Conservation (phyloP, 2,888 invertebrate genomes). For the Melinaea marsaeus region DNA sequence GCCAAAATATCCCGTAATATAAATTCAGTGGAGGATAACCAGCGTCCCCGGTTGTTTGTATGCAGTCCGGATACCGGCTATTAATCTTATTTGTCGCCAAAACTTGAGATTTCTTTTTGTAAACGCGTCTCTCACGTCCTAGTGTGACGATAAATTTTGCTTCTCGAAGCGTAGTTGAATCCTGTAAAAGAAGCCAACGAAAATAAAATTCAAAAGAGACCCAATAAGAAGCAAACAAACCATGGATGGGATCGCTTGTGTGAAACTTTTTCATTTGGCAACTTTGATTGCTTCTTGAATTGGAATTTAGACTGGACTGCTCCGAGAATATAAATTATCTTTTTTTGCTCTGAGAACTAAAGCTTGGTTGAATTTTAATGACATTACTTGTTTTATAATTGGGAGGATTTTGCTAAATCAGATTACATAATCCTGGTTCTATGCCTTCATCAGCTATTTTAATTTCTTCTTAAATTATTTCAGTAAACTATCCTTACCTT, state of each 20-base stretch:
- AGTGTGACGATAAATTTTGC: constrained; percentile 49
- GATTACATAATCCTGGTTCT: neutral
- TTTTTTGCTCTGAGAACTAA: constrained; percentile 30
- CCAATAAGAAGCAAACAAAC: constrained; percentile 40
- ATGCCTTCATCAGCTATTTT: too few species aligned
- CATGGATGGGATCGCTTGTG: constrained; percentile 38
- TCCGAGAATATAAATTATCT: constrained; percentile 52
- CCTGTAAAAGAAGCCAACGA: constrained; percentile 40
- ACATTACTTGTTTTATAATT: constrained; percentile 28
- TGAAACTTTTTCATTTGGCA: constrained; percentile 59
- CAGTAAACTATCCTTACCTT: too few species aligned
- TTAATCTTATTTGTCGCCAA: constrained; percentile 53
- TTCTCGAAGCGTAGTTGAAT: constrained; percentile 33
- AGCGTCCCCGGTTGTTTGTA: constrained; percentile 28
- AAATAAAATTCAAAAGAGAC: constrained; percentile 46
- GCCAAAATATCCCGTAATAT: constrained; percentile 15
- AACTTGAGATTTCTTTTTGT: constrained; percentile 30
- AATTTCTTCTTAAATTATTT: too few species aligned
- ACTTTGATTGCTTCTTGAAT: constrained; percentile 56
- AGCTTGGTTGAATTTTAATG: constrained; percentile 40
- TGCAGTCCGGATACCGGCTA: constrained; percentile 30
- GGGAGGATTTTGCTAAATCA: neutral
- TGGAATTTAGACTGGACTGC: constrained; percentile 39
- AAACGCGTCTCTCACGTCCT: constrained; percentile 19
- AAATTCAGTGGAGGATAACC: constrained; percentile 21